These are phyloP conservation scores for Oncorhynchus clarkii DNA, from an alignment of 2,113 vertebrate species.

Conservation along the genomic window DNA sequence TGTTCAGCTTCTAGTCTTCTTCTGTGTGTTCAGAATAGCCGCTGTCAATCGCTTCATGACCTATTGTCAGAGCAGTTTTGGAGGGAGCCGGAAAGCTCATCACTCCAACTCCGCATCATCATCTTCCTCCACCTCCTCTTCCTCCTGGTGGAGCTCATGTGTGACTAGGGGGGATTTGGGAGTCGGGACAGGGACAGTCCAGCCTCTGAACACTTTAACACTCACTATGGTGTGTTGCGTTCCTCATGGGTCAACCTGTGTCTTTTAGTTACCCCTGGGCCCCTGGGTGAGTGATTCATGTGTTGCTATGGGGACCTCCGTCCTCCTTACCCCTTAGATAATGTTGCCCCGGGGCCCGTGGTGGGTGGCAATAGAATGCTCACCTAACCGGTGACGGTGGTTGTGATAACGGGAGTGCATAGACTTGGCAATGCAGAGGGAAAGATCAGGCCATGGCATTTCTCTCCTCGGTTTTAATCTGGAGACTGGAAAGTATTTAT, in stretches of 20 bases:
- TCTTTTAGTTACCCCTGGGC: not conserved
- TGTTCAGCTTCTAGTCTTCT: not conserved
- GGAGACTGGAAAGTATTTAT: slow-evolving; percentile 45
- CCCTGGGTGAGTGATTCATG: not conserved
- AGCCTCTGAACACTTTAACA: slow-evolving; percentile 13
- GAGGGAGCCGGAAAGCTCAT: not conserved
- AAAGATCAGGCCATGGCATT: slow-evolving; percentile 47
- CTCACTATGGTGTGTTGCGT: slow-evolving; percentile 16
- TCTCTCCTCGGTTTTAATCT: slow-evolving; percentile 53
- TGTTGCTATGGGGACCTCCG: not conserved
- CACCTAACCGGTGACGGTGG: slow-evolving; percentile 16
- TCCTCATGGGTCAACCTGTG: slow-evolving; percentile 8
- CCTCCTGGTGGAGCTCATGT: not conserved
- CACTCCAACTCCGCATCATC: slow-evolving; percentile 6
- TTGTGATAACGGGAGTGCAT: not conserved
- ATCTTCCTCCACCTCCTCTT: not conserved
- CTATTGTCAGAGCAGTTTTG: not conserved
- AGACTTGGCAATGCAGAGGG: slow-evolving; percentile 24
- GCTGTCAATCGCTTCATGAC: not conserved
- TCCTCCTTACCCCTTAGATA: not conserved
- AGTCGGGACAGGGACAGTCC: not conserved
- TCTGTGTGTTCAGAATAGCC: not conserved
- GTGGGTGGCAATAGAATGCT: slow-evolving; percentile 5
- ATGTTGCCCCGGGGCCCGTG: not conserved
- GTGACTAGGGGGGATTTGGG: not conserved